Percentiles rank a stretch among this genome's conserved stretches.
These are phyloP conservation scores for Pseudomugil tenellus DNA, from an alignment of 2,797 vertebrate species.

Conservation along the genomic window DNA sequence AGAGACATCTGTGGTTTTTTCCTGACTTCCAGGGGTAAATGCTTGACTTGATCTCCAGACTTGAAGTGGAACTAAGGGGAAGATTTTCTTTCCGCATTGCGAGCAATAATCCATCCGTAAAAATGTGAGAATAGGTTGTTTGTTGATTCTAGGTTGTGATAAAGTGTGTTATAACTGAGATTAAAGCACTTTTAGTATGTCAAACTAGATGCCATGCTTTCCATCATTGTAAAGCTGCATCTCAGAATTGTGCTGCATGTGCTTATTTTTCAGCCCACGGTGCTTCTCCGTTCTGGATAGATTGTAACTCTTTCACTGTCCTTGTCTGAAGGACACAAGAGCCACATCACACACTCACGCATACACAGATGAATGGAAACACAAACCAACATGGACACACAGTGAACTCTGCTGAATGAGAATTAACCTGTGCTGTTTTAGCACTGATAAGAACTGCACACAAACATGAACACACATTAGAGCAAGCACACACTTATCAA, in stretches of 20 bases:
- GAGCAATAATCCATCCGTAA: constrained; percentile 15
- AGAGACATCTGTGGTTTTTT: background rate
- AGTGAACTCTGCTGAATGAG: constrained; percentile 54
- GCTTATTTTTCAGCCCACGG: background rate
- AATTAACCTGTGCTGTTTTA: constrained; percentile 68
- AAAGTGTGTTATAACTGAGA: background rate
- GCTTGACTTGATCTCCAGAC: background rate
- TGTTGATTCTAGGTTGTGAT: background rate
- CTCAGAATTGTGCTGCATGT: constrained; percentile 10
- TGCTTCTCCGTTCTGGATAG: constrained; percentile 28
- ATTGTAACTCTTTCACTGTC: constrained; percentile 51
- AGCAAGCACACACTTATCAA: constrained; percentile 50
- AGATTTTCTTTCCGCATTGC: background rate
- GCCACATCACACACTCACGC: constrained; percentile 24
- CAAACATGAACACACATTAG: constrained; percentile 38
- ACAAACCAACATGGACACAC: constrained; percentile 23
- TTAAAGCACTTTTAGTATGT: constrained; percentile 28
- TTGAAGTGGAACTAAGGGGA: background rate
- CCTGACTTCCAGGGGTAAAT: background rate
- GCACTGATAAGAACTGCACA: constrained; percentile 61
- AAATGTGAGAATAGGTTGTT: constrained; percentile 27
- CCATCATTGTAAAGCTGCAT: constrained; percentile 2
- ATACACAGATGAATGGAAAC: constrained; percentile 22
- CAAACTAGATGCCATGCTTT: background rate
- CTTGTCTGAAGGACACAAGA: constrained; percentile 69